Conservation (phyloP, 2,888 invertebrate species). For the Psylliodes chrysocephalus region DNA sequence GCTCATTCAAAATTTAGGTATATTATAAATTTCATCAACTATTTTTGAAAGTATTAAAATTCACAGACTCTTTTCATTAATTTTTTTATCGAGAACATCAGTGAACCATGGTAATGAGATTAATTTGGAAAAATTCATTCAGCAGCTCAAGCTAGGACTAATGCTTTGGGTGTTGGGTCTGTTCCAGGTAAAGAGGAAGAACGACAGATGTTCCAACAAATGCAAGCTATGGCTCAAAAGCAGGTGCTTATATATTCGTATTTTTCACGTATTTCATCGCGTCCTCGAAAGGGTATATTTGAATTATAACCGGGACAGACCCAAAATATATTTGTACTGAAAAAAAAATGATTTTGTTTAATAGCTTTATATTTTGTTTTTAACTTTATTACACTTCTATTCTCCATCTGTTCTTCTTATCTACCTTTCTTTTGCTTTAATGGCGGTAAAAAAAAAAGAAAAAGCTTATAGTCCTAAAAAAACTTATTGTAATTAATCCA, state of each 20-base stretch:
- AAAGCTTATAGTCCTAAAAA: neutral
- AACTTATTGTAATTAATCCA: too few species aligned
- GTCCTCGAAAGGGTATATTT: slow-evolving; percentile 32
- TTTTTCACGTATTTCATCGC: slow-evolving; percentile 24
- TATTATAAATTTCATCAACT: too few species aligned
- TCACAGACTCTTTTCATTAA: neutral
- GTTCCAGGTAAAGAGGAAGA: slow-evolving; percentile 94
- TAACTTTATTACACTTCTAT: too few species aligned
- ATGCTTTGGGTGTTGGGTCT: slow-evolving; percentile 62
- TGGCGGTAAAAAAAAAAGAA: neutral
- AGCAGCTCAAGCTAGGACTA: slow-evolving; percentile 51
- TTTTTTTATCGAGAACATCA: neutral
- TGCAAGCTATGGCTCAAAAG: slow-evolving; percentile 96
- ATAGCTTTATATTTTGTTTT: too few species aligned
- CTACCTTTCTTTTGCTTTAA: too few species aligned
- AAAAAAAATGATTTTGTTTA: too few species aligned
- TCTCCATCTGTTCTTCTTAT: too few species aligned
- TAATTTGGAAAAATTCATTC: slow-evolving; percentile 29
- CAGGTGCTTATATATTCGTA: slow-evolving; percentile 75
- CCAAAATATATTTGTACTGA: too few species aligned
- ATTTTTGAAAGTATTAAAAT: too few species aligned
- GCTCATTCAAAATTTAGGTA: too few species aligned
- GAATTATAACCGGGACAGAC: slow-evolving; percentile 22
- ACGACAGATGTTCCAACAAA: slow-evolving; percentile 95
- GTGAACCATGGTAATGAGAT: slow-evolving; percentile 22